A percentile compares a stretch with the other conserved stretches of the same genome.
Evolutionary conservation across 2,888 invertebrate genomes (phyloP).

Genomic region (Oligia fasciuncula): DNA sequence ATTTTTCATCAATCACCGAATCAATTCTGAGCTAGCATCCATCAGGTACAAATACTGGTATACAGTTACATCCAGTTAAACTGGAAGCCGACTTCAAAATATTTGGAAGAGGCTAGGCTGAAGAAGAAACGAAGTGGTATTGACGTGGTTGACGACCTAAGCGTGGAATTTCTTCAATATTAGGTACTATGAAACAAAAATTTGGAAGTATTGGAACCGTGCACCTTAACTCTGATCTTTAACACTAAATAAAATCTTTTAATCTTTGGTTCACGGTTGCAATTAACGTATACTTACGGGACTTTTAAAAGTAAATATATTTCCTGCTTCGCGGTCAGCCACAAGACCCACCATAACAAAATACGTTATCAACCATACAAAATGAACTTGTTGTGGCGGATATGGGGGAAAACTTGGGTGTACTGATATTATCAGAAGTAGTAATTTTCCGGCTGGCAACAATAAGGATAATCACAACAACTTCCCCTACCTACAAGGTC

Average conservation of each 20-base stretch:
- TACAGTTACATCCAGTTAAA: too few relatives aligned
- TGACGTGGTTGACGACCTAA: too few relatives aligned
- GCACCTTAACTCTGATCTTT: not conserved
- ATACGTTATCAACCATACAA: conserved; percentile 15
- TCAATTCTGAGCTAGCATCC: too few relatives aligned
- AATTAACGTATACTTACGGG: not conserved
- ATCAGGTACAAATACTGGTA: too few relatives aligned
- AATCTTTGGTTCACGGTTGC: not conserved
- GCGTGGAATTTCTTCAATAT: too few relatives aligned
- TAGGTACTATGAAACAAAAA: too few relatives aligned
- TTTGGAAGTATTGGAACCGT: too few relatives aligned
- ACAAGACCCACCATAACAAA: conserved; percentile 9
- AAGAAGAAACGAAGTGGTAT: not conserved
- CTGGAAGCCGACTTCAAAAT: not conserved
- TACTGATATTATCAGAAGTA: conserved; percentile 1
- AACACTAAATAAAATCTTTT: not conserved
- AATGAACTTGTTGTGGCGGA: conserved; percentile 12
- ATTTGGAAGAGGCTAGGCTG: not conserved
- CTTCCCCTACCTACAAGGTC: conserved; percentile 22
- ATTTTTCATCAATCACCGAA: too few relatives aligned
- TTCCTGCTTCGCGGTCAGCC: conserved; percentile 7
- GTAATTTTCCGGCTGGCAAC: conserved; percentile 42
- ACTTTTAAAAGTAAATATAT: conserved; percentile 1
- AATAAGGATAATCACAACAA: conserved; percentile 31
- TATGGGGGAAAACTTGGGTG: conserved; percentile 14